phyloP scores from a whole-genome alignment of 2,797 vertebrate species.

The Morus bassanus region DNA sequence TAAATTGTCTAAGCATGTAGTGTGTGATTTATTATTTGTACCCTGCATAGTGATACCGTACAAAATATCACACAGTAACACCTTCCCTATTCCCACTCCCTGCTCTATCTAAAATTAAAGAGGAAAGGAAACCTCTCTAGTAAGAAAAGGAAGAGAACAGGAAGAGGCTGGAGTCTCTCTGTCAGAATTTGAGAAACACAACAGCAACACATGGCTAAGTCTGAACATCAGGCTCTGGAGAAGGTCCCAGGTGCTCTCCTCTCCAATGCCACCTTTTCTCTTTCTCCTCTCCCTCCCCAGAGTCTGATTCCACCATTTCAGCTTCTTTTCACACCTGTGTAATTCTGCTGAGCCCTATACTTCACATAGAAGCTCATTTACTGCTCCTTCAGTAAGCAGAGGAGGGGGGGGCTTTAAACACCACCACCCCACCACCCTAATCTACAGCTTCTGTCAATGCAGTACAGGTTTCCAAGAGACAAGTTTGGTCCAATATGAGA shows the following conservation, averaged over 20 bases:
- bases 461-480: neutral
- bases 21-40: conserved; percentile 5
- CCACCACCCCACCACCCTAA: neutral
- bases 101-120: neutral
- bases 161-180: neutral
- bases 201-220: neutral
- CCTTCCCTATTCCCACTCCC: neutral
- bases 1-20: conserved; percentile 18
- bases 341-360: neutral
- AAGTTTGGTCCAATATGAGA: neutral
- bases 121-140: neutral
- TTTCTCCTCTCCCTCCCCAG: neutral
- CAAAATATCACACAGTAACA: neutral
- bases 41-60: neutral
- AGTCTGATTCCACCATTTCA: neutral
- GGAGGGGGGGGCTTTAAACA: neutral
- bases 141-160: neutral
- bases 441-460: neutral
- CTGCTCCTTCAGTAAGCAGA: neutral
- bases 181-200: neutral
- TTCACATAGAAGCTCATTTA: neutral
- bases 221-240: neutral
- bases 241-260: neutral
- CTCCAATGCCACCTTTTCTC: neutral
- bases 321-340: neutral